Evolutionary conservation across 2,888 invertebrate species (phyloP).

Genomic region (Cistogaster globosa): DNA sequence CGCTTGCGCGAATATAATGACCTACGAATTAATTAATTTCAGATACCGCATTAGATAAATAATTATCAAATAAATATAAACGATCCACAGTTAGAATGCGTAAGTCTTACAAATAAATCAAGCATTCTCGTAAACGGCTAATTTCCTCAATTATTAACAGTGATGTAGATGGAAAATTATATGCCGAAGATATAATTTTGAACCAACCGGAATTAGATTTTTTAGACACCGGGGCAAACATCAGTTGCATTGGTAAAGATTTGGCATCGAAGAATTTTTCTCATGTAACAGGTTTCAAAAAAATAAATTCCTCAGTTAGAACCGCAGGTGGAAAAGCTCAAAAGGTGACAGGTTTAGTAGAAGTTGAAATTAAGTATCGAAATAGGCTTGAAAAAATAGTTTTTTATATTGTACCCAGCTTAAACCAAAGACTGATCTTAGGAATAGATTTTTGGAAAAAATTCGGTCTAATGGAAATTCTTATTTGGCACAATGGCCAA

Average conservation of each 20-base stretch:
- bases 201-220: not conserved
- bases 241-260: constrained; percentile 7
- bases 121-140: not conserved
- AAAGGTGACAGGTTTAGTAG: not conserved
- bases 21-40: not conserved
- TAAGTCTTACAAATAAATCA: constrained; percentile 20
- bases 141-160: not conserved
- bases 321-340: not conserved
- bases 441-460: constrained; percentile 34
- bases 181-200: constrained; percentile 9
- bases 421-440: constrained; percentile 2
- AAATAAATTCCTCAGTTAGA: not conserved
- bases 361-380: not conserved
- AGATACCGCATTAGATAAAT: not conserved
- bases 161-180: not conserved
- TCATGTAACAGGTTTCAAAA: not conserved
- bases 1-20: constrained; percentile 1
- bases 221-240: not conserved
- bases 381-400: not conserved
- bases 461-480: not conserved
- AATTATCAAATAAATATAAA: not conserved
- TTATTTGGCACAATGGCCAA: not conserved
- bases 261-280: constrained; percentile 10
- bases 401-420: constrained; percentile 10
- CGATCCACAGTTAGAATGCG: constrained; percentile 16